Base-by-base conservation (phyloP, 2,113 vertebrate species). In the Orthonyx spaldingii region DNA sequence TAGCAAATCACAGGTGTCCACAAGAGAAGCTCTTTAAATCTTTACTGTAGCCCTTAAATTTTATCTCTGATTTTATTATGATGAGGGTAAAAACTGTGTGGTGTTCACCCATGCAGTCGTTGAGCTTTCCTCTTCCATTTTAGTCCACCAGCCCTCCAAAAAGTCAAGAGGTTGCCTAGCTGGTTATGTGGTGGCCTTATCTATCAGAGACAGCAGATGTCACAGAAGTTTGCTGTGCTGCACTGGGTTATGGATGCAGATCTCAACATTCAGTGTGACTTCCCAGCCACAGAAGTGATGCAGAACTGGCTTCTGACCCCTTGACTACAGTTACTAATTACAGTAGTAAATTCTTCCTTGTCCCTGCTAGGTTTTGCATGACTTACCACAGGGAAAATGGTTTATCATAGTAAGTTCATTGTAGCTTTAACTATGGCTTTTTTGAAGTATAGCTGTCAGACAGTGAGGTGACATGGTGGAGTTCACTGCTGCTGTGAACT, bases 221-320 rank as follows among this genome's bases (percentile, higher is more conserved):
- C 13, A 9, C 32, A 41, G 63, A 53, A 60, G 28, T 21, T 61
- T 83, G 24, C 37, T 52, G 52, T 70, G 39, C 42, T 82, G 61
- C 20, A 3, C 8, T 28, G 37, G 11, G 8, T 8, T 60, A 23
- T 35, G 30, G n/a, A 68, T 56, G 21, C 24, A 64, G 28, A 32
- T 44, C 13, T 70, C 7, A 0, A 2, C 4, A 2, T 57, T 60
- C 32, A 18, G 0, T 7, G 10, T 66, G 64, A 35, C 22, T 79
- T 80, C 20, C 20, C 24, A 86, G 80, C 6, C n/a, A 23, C 22
- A 13, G 33, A 60, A 16, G 11, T 27, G 46, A 16, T 86, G 26
- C 1, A 3, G 17, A 84, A 33, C 30, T 2, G 2, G 24, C 22
- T 88, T 89, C 37, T 11, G 5, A 69, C 21, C 4, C 75, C 35